Conservation (phyloP, 2,888 invertebrate genomes). For the Apamea epomidion region DNA sequence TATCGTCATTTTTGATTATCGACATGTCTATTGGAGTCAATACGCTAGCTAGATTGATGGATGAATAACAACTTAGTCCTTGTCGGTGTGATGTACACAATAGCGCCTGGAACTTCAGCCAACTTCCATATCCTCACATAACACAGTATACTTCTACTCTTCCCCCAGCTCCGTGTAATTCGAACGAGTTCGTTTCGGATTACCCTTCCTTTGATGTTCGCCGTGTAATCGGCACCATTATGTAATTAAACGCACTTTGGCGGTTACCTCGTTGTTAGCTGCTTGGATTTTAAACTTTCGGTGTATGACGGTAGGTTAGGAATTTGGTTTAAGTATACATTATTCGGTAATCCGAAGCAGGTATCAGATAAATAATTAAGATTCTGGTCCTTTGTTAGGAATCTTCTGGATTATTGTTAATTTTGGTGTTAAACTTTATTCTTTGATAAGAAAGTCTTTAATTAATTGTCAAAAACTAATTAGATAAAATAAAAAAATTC, state of each 20-base stretch:
- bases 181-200: slow-evolving; percentile 63
- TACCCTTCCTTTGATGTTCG: slow-evolving; percentile 62
- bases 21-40: background rate
- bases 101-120: slow-evolving; percentile 11
- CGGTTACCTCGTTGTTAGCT: slow-evolving; percentile 34
- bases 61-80: background rate
- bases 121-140: slow-evolving; percentile 38
- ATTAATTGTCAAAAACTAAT: background rate
- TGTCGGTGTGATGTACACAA: slow-evolving; percentile 10
- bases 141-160: slow-evolving; percentile 20
- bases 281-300: slow-evolving; percentile 44
- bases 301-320: slow-evolving; percentile 5
- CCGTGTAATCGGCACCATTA: slow-evolving; percentile 64
- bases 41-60: too few relatives aligned
- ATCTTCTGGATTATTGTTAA: slow-evolving; percentile 1
- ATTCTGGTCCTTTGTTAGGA: background rate
- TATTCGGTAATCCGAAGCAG: background rate
- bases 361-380: slow-evolving; percentile 39
- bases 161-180: slow-evolving; percentile 33
- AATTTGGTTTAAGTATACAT: background rate
- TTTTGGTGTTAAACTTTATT: background rate
- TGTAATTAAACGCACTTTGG: slow-evolving; percentile 66
- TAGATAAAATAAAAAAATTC: background rate
- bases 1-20: background rate
- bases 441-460: background rate